Percentiles rank a stretch among this genome's conserved stretches.
These are phyloP conservation scores for Drosophila biarmipes DNA, from an alignment of 1,140 invertebrate genomes.

Conservation along the genomic window DNA sequence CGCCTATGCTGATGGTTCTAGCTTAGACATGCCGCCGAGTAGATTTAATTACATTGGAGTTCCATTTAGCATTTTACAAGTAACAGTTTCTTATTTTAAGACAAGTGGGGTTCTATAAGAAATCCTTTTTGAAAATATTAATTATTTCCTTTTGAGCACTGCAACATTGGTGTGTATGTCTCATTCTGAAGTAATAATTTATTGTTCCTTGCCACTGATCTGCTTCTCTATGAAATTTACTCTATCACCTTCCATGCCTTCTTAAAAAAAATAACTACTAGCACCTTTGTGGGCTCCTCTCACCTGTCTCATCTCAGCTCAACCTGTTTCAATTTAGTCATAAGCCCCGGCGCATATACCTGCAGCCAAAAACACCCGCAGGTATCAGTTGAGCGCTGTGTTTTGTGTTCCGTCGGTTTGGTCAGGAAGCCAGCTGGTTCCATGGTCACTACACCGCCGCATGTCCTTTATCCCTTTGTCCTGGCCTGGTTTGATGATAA, in stretches of 20 bases:
- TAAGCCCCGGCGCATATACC: constrained; percentile 46
- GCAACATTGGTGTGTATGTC: too few relatives aligned
- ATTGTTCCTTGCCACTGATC: background rate
- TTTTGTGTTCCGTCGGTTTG: constrained; percentile 41
- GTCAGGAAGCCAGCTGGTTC: constrained; percentile 79
- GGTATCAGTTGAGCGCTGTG: constrained; percentile 34
- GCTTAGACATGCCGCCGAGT: constrained; percentile 1
- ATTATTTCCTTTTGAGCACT: too few relatives aligned
- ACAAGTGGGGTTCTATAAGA: too few relatives aligned
- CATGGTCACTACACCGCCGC: constrained; percentile 47
- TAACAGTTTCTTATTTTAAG: too few relatives aligned
- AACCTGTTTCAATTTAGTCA: constrained; percentile 81
- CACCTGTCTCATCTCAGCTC: constrained; percentile 25
- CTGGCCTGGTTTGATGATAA: constrained; percentile 73
- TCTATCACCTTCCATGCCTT: background rate
- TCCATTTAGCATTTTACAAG: too few relatives aligned
- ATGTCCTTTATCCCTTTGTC: constrained; percentile 60
- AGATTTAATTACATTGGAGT: constrained; percentile 8
- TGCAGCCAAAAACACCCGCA: constrained; percentile 41
- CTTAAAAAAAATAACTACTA: background rate
- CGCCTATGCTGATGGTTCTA: constrained; percentile 4
- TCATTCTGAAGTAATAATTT: background rate
- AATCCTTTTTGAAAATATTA: too few relatives aligned
- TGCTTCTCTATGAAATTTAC: background rate
- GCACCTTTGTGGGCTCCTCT: constrained; percentile 2